Base-by-base conservation (phyloP, 2,888 invertebrate genomes). In the Orchesellides sinensis region DNA sequence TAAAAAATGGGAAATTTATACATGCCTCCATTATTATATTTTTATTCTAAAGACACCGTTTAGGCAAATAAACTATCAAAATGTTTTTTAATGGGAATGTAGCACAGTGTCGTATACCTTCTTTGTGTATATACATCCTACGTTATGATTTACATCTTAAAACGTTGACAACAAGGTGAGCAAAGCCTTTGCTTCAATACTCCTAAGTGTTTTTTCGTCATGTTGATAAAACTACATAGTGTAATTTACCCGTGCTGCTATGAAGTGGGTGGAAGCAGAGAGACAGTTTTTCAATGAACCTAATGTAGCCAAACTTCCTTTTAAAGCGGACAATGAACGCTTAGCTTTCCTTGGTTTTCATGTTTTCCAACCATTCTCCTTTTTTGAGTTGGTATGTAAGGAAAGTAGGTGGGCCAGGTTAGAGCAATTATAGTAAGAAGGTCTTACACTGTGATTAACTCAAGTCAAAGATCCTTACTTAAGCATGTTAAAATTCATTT, bases 251-350 rank as follows among this genome's bases (percentile, higher is more conserved):
- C n/a, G 40, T 40, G 40, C 14, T 10, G n/a, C 14, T 10, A 40
- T 40, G 40, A 2, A n/a, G n/a, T 40, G 40, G 10, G 10, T 10
- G 10, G n/a, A 40, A 40, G 10, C n/a, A 14, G 14, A 40, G 10
- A 14, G 40, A n/a, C 14, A 52, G 8, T 52, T 52, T 17, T n/a
- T 56, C 56, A 56, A 56, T 2, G 25, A 14, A 25, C 25, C 27
- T 23, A n/a, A 49, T 49, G 49, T 49, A 56, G 14, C 61, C 12
- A 52, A 61, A 65, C 40, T 56, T 77, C 66, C 75, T 77, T 77
- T 77, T 66, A 35, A 27, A 72, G 75, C 23, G 75, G 75, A 68
- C 68, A 68, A 56, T 45, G 47, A 68, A 77, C 66, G 29, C 23
- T 17, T 23, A 29, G 5, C 27, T 52, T 63, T 70, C 35, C 40